Evolutionary conservation across 2,113 vertebrate species (phyloP), one percentile per base, ranked within the genome.

Genomic region (Benitochromis conjunctus): DNA sequence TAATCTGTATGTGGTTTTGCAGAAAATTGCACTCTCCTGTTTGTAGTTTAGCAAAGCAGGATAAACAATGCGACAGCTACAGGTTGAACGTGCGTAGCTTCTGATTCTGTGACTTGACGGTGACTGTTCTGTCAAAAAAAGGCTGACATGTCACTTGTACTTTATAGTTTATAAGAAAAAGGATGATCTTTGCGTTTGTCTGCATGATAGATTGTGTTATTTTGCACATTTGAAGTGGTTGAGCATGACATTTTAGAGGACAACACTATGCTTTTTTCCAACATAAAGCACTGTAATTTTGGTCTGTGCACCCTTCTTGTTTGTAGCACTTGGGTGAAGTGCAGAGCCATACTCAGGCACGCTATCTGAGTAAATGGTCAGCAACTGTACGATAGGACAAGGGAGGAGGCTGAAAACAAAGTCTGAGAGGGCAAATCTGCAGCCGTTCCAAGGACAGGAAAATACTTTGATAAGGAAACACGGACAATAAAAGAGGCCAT

Each of bases 401-500:
- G 24, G 24, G 24, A 74, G 69, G 41, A 74, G 26, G 9, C 24
- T 6, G 24, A 74, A 74, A 74, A 31, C 69, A 74, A 74, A 19
- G 18, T 48, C 24, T 51, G 43, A 76, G 77, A 89, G 86, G 41
- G 16, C 53, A 83, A 76, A 80, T 74, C 77, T 62, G 48, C 62
- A 26, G 21, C 34, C 78, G 79, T 87, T 84, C 85, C 89, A 90
- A 92, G 90, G 91, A 90, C 92, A 89, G 80, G 82, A 81, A 78
- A 84, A 71, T 85, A 53, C 24, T 41, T 78, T 79, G 85, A 94
- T 95, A 88, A 88, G 90, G 71, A 46, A 80, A 56, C 53, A 55
- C 24, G 56, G 34, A 80, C 56, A 48, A 46, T 80, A 29, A 38
- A 80, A 69, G 58, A 80, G 29, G 46, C 84, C 58, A 86, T 53